Evolutionary conservation across 2,113 vertebrate species (phyloP).

Genomic region (Lepidothrix coronata): DNA sequence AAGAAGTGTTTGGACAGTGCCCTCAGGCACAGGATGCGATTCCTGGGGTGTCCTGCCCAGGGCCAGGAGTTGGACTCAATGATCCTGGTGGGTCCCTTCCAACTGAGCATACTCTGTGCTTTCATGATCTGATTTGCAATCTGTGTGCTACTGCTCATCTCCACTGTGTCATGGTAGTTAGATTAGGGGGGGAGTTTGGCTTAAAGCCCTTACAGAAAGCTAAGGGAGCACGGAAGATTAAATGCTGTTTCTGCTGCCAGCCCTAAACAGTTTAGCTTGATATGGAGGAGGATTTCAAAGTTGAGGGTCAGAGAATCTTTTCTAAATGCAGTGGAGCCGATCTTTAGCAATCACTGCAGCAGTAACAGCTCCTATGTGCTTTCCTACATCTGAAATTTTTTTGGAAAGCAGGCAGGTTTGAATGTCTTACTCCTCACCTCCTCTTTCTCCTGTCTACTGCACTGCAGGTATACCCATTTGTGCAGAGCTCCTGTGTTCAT

Average conservation of each 20-base stretch:
- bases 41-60: background rate
- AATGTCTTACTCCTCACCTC: background rate
- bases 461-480: fast-evolving
- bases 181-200: background rate
- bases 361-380: background rate
- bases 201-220: background rate
- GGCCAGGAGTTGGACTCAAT: background rate
- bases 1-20: background rate
- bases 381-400: background rate
- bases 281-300: background rate
- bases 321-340: background rate
- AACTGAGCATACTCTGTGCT: background rate
- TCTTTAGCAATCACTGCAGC: background rate
- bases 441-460: background rate
- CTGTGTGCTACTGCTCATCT: background rate
- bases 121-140: background rate
- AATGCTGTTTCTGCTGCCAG: background rate
- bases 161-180: background rate
- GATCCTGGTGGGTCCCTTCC: background rate
- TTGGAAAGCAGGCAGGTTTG: background rate
- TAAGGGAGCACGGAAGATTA: background rate
- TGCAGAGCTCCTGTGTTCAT: background rate
- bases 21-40: background rate
- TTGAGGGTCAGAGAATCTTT: background rate
- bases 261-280: background rate